Percentiles rank a stretch among this genome's conserved stretches.
Evolutionary conservation across 2,888 invertebrate species (phyloP).

Genomic region (Metellina segmentata): DNA sequence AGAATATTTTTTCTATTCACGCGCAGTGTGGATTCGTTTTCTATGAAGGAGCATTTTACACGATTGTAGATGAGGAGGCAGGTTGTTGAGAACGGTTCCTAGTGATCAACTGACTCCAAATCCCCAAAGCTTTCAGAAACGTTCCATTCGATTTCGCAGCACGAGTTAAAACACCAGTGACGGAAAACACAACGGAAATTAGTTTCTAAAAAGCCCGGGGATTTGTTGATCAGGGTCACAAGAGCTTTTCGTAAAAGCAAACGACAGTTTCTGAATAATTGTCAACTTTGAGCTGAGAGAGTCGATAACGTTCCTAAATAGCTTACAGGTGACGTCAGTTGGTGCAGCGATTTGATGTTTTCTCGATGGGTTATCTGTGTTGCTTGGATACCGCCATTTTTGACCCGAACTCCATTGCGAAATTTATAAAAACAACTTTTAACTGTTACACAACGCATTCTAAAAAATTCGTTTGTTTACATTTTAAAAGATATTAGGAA

Average conservation of each 20-base stretch:
- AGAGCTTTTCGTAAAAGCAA: not conserved
- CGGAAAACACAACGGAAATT: conserved; percentile 42
- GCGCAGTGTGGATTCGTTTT: conserved; percentile 56
- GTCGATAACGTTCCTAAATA: conserved; percentile 42
- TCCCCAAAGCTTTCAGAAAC: conserved; percentile 66
- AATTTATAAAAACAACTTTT: not conserved
- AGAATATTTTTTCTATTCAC: conserved; percentile 13
- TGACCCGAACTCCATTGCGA: conserved; percentile 10
- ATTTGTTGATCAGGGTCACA: conserved; percentile 23
- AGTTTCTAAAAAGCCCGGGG: conserved; percentile 44
- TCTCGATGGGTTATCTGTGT: conserved; percentile 16
- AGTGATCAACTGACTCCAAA: conserved; percentile 33
- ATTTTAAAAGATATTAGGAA: not conserved
- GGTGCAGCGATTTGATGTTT: conserved; percentile 21
- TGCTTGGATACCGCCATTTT: conserved; percentile 18
- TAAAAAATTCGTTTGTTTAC: not conserved
- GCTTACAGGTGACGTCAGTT: conserved; percentile 23
- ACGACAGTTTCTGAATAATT: conserved; percentile 40
- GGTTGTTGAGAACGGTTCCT: not conserved
- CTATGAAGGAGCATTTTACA: conserved; percentile 56
- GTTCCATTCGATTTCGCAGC: conserved; percentile 53
- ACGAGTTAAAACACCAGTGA: conserved; percentile 5
- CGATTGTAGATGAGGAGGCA: not conserved
- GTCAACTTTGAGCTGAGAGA: not conserved
- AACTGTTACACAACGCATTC: not conserved